Base-by-base conservation (phyloP, 2,888 invertebrate genomes). In the Lottia gigantea region DNA sequence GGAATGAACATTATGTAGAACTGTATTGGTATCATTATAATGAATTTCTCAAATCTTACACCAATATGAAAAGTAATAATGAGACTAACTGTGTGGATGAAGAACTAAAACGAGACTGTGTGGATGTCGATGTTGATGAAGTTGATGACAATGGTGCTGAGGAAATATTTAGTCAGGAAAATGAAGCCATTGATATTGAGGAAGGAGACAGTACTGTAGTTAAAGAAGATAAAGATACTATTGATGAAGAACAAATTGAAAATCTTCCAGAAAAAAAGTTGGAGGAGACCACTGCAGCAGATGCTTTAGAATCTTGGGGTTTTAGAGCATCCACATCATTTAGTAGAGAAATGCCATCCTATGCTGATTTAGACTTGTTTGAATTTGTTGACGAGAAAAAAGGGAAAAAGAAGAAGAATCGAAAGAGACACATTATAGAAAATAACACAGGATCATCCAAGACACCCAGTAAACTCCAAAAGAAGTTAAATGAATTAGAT, bases 1-100 rank as follows among this genome's bases (percentile, higher is more conserved):
- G 86, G 86, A 80, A 83, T 67, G 84, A 85, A 71, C 86, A 86
- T 68, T 83, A 81, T 62, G 80, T 77, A 46, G 85, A 84, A 68
- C 76, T 76, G 8, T 86, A 84, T 68, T 85, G 83, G 83, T 82
- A 81, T 66, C 83, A 81, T 67, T 82, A 81, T 71, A 84, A 77
- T 65, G 77, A 82, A 71, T 84, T 81, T 67, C 76, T 61, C 49
- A 66, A 40, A 25, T 75, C 68, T 68, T 69, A 70, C 61, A 46
- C 19, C 14, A 31, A 47, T 46, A 63, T 67, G 61, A 68, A 67
- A 46, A 71, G 45, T 31, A 63, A 68, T 40, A 49, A 45, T 19
- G 65, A 46, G 46, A 25, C 31, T 26, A 19, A 63, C 31, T 67
- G 63, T 11, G 19, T 15, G 46, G 49, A 23, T 67, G 25, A 40